Base-by-base conservation (phyloP, 2,888 invertebrate genomes). In the Spisula subtruncata region DNA sequence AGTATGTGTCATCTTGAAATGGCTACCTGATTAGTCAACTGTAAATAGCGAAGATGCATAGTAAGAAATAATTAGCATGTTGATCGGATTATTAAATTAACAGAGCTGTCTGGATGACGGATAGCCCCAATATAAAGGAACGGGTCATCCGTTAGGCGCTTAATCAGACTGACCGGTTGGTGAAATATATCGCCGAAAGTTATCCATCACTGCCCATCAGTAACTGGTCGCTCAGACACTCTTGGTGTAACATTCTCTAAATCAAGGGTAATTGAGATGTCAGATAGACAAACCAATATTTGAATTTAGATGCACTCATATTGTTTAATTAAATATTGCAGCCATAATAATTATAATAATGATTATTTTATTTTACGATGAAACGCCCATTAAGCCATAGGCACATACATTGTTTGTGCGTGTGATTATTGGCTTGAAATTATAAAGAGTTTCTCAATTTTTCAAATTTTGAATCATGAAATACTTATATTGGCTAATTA, bases 101-200 rank as follows among this genome's bases (percentile, higher is more conserved):
- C 83, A 85, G 75, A 84, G 46, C 91, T 92, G 92, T 92, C 92
- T 81, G 51, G 56, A 86, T 90, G 92, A 92, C 86, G 54, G 92
- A 92, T 91, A 29, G 56, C 79, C n/a, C 48, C 46, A 82, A 87
- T 89, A 89, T 87, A 86, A 84, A 71, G 51, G 83, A 82, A 79
- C 81, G 79, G 89, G 85, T 90, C 85, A 91, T 91, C 91, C 84
- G 87, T 92, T 89, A 81, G 90, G 81, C 87, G 89, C 90, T 90
- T 87, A 91, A 92, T 92, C 86, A 91, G 90, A 66, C 54, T 91
- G 91, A 89, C 91, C 91, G 90, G 29, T n/a, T 60, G 35, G 14
- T 51, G 46, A 87, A 90, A 89, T 92, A 86, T 90, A 75, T 75
- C 60, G 32, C 14, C 18, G 32, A 32, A 32, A 32, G 75, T 32